Evolutionary conservation across 2,797 vertebrate genomes (phyloP).

Genomic region (Diplodus puntazzo): DNA sequence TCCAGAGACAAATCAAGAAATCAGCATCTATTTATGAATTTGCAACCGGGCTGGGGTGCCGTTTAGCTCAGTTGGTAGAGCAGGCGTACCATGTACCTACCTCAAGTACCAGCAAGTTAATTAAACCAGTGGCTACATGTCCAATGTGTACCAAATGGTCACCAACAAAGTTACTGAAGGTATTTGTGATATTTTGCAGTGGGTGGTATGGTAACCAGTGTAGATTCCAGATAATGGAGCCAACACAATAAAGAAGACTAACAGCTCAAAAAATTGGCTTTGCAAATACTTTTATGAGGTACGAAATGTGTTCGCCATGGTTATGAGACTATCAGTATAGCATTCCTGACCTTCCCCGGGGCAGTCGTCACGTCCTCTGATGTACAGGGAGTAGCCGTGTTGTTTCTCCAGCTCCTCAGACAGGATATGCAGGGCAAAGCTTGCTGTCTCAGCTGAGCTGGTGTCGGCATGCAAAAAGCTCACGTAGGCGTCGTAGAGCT

Average conservation of each 20-base stretch:
- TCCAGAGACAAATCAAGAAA: neutral
- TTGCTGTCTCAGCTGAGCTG: neutral
- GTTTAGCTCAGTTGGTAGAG: too few species aligned
- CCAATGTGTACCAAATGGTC: neutral
- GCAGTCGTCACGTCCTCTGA: conserved; percentile 81
- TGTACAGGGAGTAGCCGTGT: conserved; percentile 81
- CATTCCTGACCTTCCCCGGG: conserved; percentile 82
- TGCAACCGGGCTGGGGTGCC: neutral
- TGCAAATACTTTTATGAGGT: conserved; percentile 4
- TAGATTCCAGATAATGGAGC: too few species aligned
- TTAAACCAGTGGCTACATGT: too few species aligned
- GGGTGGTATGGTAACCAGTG: too few species aligned
- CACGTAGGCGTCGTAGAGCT: conserved; percentile 84
- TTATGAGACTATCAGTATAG: neutral
- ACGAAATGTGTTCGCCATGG: neutral
- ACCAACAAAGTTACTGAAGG: neutral
- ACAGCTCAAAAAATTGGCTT: neutral
- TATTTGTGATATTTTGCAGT: too few species aligned
- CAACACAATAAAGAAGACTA: neutral
- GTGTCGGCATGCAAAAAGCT: conserved; percentile 59
- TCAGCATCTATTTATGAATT: neutral
- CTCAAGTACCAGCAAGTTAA: neutral
- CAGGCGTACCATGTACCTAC: too few species aligned
- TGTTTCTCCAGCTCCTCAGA: conserved; percentile 78
- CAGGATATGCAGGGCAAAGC: conserved; percentile 74